Evolutionary conservation across 2,113 vertebrate genomes (phyloP), one percentile per base, ranked within the genome.

Genomic region (Chionis minor): DNA sequence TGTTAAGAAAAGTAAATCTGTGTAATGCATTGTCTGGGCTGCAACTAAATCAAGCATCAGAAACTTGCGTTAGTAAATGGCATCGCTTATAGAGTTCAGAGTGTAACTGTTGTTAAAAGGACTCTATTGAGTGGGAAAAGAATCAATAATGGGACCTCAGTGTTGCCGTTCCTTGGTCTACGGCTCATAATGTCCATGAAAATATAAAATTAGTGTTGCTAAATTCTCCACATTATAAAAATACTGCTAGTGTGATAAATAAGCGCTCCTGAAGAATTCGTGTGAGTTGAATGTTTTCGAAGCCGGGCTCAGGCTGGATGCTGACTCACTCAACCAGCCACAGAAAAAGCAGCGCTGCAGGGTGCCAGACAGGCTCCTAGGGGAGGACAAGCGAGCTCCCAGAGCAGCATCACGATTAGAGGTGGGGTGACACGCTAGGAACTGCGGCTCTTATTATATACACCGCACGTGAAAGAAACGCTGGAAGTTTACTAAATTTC

Each of bases 351-450:
- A 63, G 55, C 17, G 14, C 49, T 27, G 14, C 2, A 24, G 32
- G 19, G 26, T 45, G 45, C 66, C 44, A 80, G 51, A 63, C 16
- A 28, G 51, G 42, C 11, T 58, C 54, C 71, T 30, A 6, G 54
- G 32, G 44, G 49, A 47, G 16, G 52, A 40, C 15, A 52, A 33
- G 47, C 47, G 27, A 67, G 35, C 22, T 30, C 42, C 65, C 51
- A 40, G 26, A 72, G 26, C 8, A 82, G 27, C 49, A 40, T 8
- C 74, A 33, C 0, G 0, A n/a, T 12, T 59, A 38, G 20, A 32
- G 38, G 23, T 56, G 52, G 20, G 28, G 12, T 0, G 1, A 47
- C 0, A 1, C 1, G 1, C 38, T 30, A 35, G 27, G 33, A 84
- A 61, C 35, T 1, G 4, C 26, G 33, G 33, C 40, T 82, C 35